Base-by-base conservation (phyloP, 2,113 vertebrate species). In the Tichodroma muraria region DNA sequence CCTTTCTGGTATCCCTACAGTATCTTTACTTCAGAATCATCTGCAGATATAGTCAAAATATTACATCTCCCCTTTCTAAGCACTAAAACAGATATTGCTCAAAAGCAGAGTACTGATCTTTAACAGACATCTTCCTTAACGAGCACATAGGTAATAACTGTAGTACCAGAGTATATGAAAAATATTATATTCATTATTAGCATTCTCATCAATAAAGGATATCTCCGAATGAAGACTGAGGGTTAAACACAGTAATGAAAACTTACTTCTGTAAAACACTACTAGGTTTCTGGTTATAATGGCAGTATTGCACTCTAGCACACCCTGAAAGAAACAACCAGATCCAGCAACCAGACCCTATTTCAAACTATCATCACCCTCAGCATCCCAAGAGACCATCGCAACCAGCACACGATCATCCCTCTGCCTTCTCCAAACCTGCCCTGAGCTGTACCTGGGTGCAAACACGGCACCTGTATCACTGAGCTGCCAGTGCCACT, bases 381-480 rank as follows among this genome's bases (percentile, higher is more conserved):
- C 52, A 53, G n/a, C 61, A 64, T 10, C 4, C 0, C 44, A 42
- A 23, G 6, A 24, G 3, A 54, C 25, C 30, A 12, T 8, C 0
- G 0, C 1, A 9, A 42, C 17, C 11, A 35, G n/a, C 15, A 45
- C 9, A 1, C 1, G 2, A 13, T 13, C 38, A 50, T 8, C 30
- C 18, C 24, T 54, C 35, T 31, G 38, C 47, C 49, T 71, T 56
- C 69, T 68, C 69, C 70, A 85, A 63, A 72, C 22, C 53, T 12
- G 13, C 28, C 27, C 30, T 9, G 9, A 59, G 49, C 19, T 47
- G 22, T 2, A 35, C 13, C 69, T 7, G 11, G 25, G 33, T 2
- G 3, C 53, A 76, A 38, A 59, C 0, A 3, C 1, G 4, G 33
- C 40, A 53, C 28, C 33, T 40, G 19, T 6, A 35, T 25, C 37